Evolutionary conservation across 2,888 invertebrate genomes (phyloP).

Genomic region (Drosophila buzzatii): DNA sequence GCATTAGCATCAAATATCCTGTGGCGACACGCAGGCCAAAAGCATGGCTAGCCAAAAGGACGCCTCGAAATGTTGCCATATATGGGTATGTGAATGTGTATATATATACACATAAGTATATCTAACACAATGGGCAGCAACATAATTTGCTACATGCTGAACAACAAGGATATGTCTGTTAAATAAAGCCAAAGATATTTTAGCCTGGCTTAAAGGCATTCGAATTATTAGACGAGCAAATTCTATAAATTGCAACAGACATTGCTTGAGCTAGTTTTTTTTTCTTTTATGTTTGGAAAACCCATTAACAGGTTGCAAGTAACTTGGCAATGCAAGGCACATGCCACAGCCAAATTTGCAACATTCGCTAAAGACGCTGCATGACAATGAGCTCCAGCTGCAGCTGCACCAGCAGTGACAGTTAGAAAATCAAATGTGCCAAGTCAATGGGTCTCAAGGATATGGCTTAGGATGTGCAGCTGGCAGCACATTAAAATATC

Average conservation of each 20-base stretch:
- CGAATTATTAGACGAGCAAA: conserved; percentile 9
- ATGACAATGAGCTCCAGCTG: conserved; percentile 62
- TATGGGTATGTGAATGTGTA: not conserved
- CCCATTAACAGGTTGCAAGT: conserved; percentile 34
- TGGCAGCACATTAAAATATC: conserved; percentile 69
- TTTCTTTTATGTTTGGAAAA: not conserved
- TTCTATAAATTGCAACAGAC: conserved; percentile 19
- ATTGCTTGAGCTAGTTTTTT: not conserved
- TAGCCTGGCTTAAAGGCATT: conserved; percentile 12
- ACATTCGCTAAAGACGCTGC: conserved; percentile 49
- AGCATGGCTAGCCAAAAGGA: conserved; percentile 40
- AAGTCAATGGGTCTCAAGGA: conserved; percentile 51
- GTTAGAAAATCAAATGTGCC: conserved; percentile 60
- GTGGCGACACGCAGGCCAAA: conserved; percentile 54
- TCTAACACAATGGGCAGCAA: conserved; percentile 15
- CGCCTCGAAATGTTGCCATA: conserved; percentile 22
- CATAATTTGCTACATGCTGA: conserved; percentile 23
- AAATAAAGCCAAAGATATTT: conserved; percentile 1
- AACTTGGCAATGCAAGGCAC: conserved; percentile 57
- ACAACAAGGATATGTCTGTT: conserved; percentile 10
- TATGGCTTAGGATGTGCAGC: conserved; percentile 49
- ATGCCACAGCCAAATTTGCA: conserved; percentile 65
- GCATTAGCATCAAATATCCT: conserved; percentile 49
- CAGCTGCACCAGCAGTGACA: conserved; percentile 7
- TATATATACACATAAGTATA: not conserved